A percentile compares a stretch with the other conserved stretches of the same genome.
These are phyloP conservation scores for Oryzias javanicus DNA, from an alignment of 2,113 vertebrate genomes.

Conservation along the genomic window DNA sequence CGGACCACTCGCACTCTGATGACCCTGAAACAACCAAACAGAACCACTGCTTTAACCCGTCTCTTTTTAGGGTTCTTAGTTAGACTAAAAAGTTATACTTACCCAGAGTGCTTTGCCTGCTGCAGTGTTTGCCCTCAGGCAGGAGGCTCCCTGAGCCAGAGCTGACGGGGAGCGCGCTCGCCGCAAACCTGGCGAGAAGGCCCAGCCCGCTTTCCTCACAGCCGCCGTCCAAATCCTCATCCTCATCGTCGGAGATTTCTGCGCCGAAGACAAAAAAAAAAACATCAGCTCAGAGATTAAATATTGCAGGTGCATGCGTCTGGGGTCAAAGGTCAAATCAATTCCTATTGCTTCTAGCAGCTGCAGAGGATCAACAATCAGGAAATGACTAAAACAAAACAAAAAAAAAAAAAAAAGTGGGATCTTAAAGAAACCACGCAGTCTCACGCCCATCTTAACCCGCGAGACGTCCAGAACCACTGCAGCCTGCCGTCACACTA, in stretches of 20 bases:
- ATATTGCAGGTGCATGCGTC: not conserved
- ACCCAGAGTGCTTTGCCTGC: slow-evolving; percentile 89
- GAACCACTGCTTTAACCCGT: not conserved
- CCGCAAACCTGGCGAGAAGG: slow-evolving; percentile 90
- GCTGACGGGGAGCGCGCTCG: slow-evolving; percentile 85
- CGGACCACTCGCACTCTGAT: slow-evolving; percentile 90
- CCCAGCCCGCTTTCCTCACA: slow-evolving; percentile 93
- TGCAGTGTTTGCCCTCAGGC: slow-evolving; percentile 88
- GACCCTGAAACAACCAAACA: slow-evolving; percentile 74
- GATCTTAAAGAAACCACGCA: slow-evolving; percentile 8
- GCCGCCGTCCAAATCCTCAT: slow-evolving; percentile 74
- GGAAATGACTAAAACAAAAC: not conserved
- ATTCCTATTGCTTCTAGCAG: slow-evolving; percentile 2
- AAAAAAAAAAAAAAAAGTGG: not conserved
- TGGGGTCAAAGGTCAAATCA: slow-evolving; percentile 30
- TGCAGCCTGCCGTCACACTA: slow-evolving; percentile 23
- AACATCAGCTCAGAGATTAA: slow-evolving; percentile 25
- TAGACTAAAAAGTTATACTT: slow-evolving; percentile 20
- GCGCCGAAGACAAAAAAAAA: slow-evolving; percentile 44
- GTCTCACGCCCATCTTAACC: not conserved
- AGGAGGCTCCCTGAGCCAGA: slow-evolving; percentile 81
- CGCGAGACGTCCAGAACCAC: slow-evolving; percentile 31
- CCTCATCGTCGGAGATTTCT: slow-evolving; percentile 86
- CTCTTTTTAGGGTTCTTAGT: too few relatives aligned
- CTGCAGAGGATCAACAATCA: not conserved